Evolutionary conservation across 2,113 vertebrate genomes (phyloP), one percentile per base, ranked within the genome.

Genomic region (Stegastes partitus): DNA sequence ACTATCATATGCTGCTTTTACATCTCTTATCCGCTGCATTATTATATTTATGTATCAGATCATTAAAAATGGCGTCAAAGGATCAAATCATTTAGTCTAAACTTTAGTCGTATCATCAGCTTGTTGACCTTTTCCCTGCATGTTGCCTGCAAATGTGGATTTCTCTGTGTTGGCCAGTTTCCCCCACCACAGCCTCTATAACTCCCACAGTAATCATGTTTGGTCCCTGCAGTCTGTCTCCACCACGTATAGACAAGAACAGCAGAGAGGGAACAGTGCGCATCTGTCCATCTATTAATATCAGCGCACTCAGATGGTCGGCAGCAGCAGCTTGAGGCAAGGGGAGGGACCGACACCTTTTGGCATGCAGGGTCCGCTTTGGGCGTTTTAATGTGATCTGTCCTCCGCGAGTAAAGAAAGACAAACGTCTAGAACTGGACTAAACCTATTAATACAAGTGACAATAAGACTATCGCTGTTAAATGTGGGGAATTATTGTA

Each of bases 211-310:
- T 50, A 76, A 68, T 79, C 31, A 49, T 9, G 49, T 72, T 66
- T 55, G 45, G 21, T 18, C 28, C 51, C 50, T 65, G 34, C 50
- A 34, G 22, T 69, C 79, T 76, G 71, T 67, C 64, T 70, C 28
- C 31, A 25, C 14, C 25, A 28, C 51, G 59, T 66, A 51, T 54
- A 53, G 19, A 14, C 70, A 10, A 59, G 56, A 61, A 37, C 59
- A 50, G 28, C 73, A 63, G 50, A 55, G 81, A 65, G 47, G 18
- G 56, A 9, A 49, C 19, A 25, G 67, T 73, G 37, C 50, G 44
- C 50, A 39, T 76, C 53, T 64, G 79, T 62, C 62, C 25, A 16
- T 72, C 81, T 93, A 90, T 88, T 89, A 90, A 89, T 91, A 90
- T 85, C 85, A 59, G 57, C 55, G 50, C 70, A 64, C 76, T 89